Base-by-base conservation (phyloP, 2,888 invertebrate species). In the Sphaeridia pumilis region DNA sequence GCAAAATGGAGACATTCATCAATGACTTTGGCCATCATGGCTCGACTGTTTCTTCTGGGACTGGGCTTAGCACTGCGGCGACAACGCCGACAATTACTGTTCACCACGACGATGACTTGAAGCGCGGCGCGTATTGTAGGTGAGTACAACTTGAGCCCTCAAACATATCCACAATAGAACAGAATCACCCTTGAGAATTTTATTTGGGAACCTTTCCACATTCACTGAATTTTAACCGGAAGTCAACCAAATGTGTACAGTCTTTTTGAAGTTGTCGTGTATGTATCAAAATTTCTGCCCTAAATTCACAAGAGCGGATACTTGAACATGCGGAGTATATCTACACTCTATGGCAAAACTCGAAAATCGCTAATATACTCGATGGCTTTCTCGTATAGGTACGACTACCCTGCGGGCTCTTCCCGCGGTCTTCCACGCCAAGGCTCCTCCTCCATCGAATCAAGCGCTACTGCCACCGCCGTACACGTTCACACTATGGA, bases 401-500 rank as follows among this genome's bases (percentile, higher is more conserved):
- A 61, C 56, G 61, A 63, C 48, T 64, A 64, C 55, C 57, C 56
- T 21, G 46, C 55, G 44, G 58, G 63, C 7, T 38, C 38, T 17
- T 20, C 17, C 12, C 20, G 17, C 46, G 62, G 63, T 38, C 58
- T 65, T 49, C 63, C 65, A 36, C 57, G 62, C 31, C 75, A 75
- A 65, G 73, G 74, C 54, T 71, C 78, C 68, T 71, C 78, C 68
- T 83, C 83, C 58, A 77, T 83, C 69, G 84, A 84, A 67, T 78
- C 80, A 66, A 79, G 81, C 67, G 61, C 62, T 46, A 59, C 61
- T 24, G 46, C 35, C 41, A 61, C 58, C 28, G 60, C 61, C 17
- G 81, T 84, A 68, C 84, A 84, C 74, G 79, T 85, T 70, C 85
- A 87, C 72, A 86, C 85, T 70, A 79, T 85, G 59, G 87, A 84